Evolutionary conservation across 2,797 vertebrate species (phyloP).

Genomic region (Notoglanidium macrostoma): DNA sequence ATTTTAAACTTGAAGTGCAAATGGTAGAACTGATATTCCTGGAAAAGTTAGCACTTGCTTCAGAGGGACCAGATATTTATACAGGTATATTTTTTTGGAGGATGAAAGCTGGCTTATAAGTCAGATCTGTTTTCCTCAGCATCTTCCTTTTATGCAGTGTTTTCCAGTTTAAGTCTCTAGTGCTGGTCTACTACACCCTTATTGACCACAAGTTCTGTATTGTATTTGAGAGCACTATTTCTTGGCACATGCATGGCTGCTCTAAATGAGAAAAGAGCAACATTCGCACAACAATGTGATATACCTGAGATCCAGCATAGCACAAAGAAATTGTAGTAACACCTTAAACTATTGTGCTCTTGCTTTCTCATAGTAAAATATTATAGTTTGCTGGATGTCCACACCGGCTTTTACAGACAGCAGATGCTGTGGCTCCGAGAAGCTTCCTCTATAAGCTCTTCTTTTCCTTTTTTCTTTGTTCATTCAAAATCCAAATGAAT

Average conservation of each 20-base stretch:
- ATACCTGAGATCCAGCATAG: not conserved
- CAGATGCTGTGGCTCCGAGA: not conserved
- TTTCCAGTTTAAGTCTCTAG: not conserved
- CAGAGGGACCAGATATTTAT: not conserved
- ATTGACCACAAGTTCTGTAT: not conserved
- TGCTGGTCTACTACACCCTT: not conserved
- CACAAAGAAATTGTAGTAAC: not conserved
- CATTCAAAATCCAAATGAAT: slow-evolving; percentile 1
- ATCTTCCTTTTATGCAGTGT: not conserved
- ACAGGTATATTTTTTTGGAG: not conserved
- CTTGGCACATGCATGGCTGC: not conserved
- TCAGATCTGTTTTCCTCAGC: not conserved
- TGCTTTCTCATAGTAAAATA: not conserved
- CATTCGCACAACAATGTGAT: not conserved
- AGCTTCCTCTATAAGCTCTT: not conserved
- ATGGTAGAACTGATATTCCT: not conserved
- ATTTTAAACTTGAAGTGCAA: not conserved
- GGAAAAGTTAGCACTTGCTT: not conserved
- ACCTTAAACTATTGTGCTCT: not conserved
- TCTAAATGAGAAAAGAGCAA: not conserved
- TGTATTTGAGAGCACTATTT: not conserved
- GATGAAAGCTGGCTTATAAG: not conserved
- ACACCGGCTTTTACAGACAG: not conserved
- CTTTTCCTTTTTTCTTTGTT: not conserved
- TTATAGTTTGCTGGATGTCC: not conserved